Base-by-base conservation (phyloP, 1,140 invertebrate genomes). In the Oedothorax gibbosus region DNA sequence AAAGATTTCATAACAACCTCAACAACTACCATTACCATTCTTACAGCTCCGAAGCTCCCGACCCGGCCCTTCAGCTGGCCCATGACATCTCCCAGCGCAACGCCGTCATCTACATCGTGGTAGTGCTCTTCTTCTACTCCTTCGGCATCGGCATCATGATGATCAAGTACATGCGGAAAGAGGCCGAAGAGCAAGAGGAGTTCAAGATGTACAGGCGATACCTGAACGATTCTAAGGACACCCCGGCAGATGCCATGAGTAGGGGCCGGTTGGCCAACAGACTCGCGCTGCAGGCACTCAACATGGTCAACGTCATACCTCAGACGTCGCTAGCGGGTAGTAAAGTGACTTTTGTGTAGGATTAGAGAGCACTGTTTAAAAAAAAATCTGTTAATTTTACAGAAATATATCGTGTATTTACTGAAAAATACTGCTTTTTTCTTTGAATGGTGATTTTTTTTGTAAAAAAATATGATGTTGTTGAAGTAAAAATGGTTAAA, bases 121-220 rank as follows among this genome's bases (percentile, higher is more conserved):
- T 89, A 12, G 88, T 89, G 0, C 82, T 89, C 10, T 87, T 87
- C 53, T 89, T 89, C 85, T 89, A 89, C 71, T 88, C 88, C 12
- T 87, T 88, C 62, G 88, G 88, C 20, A 88, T 89, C 18, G 88
- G 88, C 1, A 77, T 88, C 35, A 88, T 89, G 88, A 89, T 89
- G 88, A 87, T 88, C 21, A 88, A 87, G 64, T 88, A 88, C 85
- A 88, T 89, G 86, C 77, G 86, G 15, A 85, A 88, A 71, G 88
- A 89, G 69, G 86, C n/a, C 50, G 82, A 87, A 66, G 88, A 89
- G 60, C 78, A 87, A 35, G 86, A 89, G 71, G 88, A 89, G 65
- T 86, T 81, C 18, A n/a, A 87, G 69, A 78, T 88, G 77, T 88
- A 89, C 82, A 84, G 86, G 62, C 85, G 87, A 18, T 88, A 88